These are phyloP conservation scores for Conops quadrifasciatus DNA, from an alignment of 2,888 invertebrate genomes.

Conservation along the genomic window DNA sequence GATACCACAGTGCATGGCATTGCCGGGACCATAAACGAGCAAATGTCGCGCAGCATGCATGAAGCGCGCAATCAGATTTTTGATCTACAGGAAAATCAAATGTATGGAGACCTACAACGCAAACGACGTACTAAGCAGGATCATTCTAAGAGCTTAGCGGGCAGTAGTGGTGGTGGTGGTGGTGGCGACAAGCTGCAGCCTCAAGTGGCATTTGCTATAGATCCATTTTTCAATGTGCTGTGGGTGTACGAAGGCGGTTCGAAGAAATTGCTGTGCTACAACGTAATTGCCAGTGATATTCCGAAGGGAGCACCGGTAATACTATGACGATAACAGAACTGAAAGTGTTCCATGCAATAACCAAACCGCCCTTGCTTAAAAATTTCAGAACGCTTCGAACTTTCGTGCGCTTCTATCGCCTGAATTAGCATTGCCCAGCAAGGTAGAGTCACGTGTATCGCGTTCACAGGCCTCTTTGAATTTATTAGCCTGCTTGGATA, in stretches of 20 bases:
- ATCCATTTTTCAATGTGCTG: constrained; percentile 90
- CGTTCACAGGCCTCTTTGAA: constrained; percentile 91
- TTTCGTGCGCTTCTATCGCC: constrained; percentile 76
- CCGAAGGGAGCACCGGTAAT: constrained; percentile 54
- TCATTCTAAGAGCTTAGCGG: constrained; percentile 30
- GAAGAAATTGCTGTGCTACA: constrained; percentile 76
- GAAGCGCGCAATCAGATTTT: constrained; percentile 64
- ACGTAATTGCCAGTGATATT: constrained; percentile 82
- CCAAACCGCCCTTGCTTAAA: background rate
- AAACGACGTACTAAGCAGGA: constrained; percentile 47
- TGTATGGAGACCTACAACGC: constrained; percentile 42
- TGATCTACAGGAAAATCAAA: constrained; percentile 58
- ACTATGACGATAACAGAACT: background rate
- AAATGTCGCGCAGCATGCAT: constrained; percentile 65
- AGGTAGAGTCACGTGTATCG: constrained; percentile 75
- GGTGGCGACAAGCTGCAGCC: constrained; percentile 56
- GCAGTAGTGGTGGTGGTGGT: constrained; percentile 41
- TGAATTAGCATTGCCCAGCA: constrained; percentile 82
- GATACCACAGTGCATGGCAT: constrained; percentile 34
- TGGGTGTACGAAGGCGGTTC: constrained; percentile 86
- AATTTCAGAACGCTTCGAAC: constrained; percentile 57
- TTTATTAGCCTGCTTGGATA: constrained; percentile 88
- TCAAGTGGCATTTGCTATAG: constrained; percentile 69
- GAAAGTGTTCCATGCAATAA: background rate
- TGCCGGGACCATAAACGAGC: constrained; percentile 59